These are phyloP conservation scores for Neoseiulus cucumeris DNA, from an alignment of 1,140 invertebrate genomes.

Conservation along the genomic window DNA sequence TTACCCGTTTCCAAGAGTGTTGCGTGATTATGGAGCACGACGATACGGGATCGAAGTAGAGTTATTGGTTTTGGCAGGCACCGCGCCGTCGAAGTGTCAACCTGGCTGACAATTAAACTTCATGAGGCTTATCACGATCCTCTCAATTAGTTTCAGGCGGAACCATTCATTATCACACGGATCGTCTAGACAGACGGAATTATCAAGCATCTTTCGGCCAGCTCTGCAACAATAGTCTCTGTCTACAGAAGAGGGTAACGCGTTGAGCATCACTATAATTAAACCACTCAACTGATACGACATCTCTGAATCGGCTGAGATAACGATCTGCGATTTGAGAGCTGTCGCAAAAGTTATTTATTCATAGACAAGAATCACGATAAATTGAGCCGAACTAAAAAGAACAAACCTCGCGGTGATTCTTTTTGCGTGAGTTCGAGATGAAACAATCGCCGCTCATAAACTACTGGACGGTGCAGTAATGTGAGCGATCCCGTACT, in stretches of 20 bases:
- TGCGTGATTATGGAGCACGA: no score
- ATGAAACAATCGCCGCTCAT: not conserved
- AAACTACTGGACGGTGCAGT: no score
- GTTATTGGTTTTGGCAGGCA: no score
- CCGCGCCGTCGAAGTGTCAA: no score
- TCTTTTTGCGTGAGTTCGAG: not conserved
- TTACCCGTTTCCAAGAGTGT: no score
- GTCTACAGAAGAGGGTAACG: not conserved
- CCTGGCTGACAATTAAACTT: no score
- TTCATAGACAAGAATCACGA: no score
- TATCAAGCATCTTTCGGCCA: not conserved
- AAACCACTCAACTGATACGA: not conserved
- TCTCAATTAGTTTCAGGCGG: not conserved
- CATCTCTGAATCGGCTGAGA: not conserved
- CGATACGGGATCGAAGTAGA: no score
- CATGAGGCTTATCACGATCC: no score
- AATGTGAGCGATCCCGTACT: no score
- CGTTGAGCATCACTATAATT: not conserved
- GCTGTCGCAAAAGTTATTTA: not conserved
- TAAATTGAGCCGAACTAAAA: no score
- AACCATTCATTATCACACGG: not conserved
- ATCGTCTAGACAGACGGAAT: not conserved
- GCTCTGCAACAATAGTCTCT: not conserved
- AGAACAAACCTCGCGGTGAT: not conserved
- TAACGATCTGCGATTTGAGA: not conserved